Evolutionary conservation across 2,113 vertebrate genomes (phyloP), one percentile per base, ranked within the genome.

Genomic region (Ictalurus furcatus): DNA sequence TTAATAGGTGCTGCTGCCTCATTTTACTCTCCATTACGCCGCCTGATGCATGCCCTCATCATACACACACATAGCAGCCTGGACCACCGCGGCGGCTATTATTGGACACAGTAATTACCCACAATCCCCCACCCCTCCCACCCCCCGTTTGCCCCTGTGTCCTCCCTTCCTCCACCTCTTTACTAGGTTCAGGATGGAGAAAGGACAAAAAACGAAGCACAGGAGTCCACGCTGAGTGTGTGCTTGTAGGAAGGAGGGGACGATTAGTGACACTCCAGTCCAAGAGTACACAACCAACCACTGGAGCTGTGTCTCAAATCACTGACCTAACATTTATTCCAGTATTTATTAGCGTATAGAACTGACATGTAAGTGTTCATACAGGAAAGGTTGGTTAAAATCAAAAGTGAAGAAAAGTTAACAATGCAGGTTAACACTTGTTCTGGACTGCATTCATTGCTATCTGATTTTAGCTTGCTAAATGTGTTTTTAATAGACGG

Each of bases 11-110:
- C 95, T 94, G 94, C 94, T 95, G 94, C 94, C 95, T 95, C 94
- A 95, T 95, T 96, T 96, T 95, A 95, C 94, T 95, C 95, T 96
- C 95, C 94, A 96, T 95, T 95, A 95, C 95, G 95, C 94, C 91
- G 95, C 89, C 94, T 95, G 95, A 95, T 95, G 94, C 94, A 94
- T 95, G 94, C 94, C 94, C 94, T 95, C 94, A 95, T 95, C 93
- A 94, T 91, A 93, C 94, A 95, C 63, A 85, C 79, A 94, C 94
- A 94, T 94, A 95, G 94, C 93, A 93, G 94, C 94, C 95, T 95
- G 94, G 94, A 95, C 95, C 95, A 96, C 95, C 94, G 93, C 94
- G 94, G 94, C 92, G 94, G 94, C 94, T 95, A 95, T 95, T 95
- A 95, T 94, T 95, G 95, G 95, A 95, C 95, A 95, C 94, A 94